Evolutionary conservation across 2,113 vertebrate species (phyloP), one percentile per base, ranked within the genome.

Genomic region (Suricata suricatta): DNA sequence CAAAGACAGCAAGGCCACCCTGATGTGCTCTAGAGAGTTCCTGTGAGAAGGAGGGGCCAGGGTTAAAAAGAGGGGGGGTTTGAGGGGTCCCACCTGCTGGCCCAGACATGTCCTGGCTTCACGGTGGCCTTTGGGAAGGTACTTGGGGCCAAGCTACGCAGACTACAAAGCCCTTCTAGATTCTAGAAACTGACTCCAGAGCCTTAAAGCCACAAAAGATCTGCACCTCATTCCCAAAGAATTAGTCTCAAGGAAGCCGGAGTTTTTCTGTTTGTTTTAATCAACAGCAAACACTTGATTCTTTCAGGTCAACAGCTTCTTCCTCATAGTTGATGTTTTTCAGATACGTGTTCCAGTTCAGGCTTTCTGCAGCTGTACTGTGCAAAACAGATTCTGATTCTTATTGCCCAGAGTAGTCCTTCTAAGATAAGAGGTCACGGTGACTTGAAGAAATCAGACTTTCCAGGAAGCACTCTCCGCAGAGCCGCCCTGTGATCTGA

Each of bases 281-380:
- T 83, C 64, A 84, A 60, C 27, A 93, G 60, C 69, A 81, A 76
- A 33, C 47, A 63, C 44, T 80, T 66, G 63, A 69, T 76, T 84
- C 69, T 81, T 76, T 93, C 33, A 5, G 93, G 71, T 91, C 88
- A 95, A 23, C 31, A 87, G 50, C 69, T 71, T 35, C 77, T 85
- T 92, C 85, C 44, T 54, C 7, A 6, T 5, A 50, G 44, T 7
- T 4, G 50, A 19, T 74, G 64, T 5, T 84, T 50, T 88, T n/a
- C 64, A 88, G 50, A 38, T 17, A n/a, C 7, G 54, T 87, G n/a
- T 66, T 92, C 80, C 57, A 35, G 12, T 14, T 50, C 14, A 0
- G 3, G n/a, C 7, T 3, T 41, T 31, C 50, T 44, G 33, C 35
- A 84, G 41, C 23, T 0, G 0, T 15, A 11, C 6, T 10, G 27